Evolutionary conservation across 2,888 invertebrate genomes (phyloP).

Genomic region (Idaea dimidiata): DNA sequence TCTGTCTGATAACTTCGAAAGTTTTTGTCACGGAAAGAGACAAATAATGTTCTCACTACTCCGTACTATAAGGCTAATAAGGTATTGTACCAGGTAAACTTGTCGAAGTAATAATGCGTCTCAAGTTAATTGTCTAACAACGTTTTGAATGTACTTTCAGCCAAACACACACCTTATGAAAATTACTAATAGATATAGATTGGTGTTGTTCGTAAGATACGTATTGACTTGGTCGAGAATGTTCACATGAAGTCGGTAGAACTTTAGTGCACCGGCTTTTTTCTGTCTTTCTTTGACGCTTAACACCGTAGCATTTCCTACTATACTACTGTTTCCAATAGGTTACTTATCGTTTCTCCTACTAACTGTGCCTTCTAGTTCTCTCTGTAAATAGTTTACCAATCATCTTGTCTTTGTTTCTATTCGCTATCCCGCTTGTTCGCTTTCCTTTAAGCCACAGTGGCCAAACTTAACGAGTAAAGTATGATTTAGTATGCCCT

Average conservation of each 20-base stretch:
- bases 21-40: too few relatives aligned
- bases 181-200: slow-evolving; percentile 1
- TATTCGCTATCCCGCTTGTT: slow-evolving; percentile 16
- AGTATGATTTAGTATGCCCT: slow-evolving; percentile 46
- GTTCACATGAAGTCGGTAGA: background rate
- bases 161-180: background rate
- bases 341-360: slow-evolving; percentile 44
- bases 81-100: too few relatives aligned
- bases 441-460: slow-evolving; percentile 29
- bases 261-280: background rate
- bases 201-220: background rate
- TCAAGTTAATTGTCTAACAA: slow-evolving; percentile 13
- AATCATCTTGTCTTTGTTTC: slow-evolving; percentile 33
- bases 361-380: slow-evolving; percentile 78
- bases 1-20: too few relatives aligned
- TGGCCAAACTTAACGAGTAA: slow-evolving; percentile 38
- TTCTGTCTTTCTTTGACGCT: background rate
- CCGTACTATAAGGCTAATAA: too few relatives aligned
- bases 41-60: too few relatives aligned
- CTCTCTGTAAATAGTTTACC: slow-evolving; percentile 62
- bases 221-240: background rate
- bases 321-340: slow-evolving; percentile 9
- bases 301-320: background rate
- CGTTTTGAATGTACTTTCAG: slow-evolving; percentile 7
- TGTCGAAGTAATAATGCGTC: background rate